Base-by-base conservation (phyloP, 2,888 invertebrate genomes). In the Furcula furcula region DNA sequence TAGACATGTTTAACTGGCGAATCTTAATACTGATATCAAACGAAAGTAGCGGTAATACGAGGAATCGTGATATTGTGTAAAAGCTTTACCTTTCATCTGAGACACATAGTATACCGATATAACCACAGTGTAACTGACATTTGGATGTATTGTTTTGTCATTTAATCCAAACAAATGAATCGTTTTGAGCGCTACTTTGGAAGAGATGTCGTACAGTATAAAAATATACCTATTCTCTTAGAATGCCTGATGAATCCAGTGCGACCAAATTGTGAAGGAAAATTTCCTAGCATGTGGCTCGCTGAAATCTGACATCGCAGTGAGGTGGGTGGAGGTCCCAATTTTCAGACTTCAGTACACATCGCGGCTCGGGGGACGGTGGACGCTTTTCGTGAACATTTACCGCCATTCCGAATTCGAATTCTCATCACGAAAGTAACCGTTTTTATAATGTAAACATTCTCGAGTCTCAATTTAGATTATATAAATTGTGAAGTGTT, bases 141-240 rank as follows among this genome's bases (percentile, higher is more conserved):
- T 62, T 48, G 50, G 48, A 62, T 51, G 54, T 56, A 55, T 65
- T 63, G 70, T n/a, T n/a, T 65, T 60, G 60, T 65, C 60, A 65
- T 69, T 72, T 69, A 68, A 69, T 62, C 55, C 55, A 58, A 55
- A 59, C 57, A 65, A 72, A 74, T 66, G 64, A 69, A 61, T 65
- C 62, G 57, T 55, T 61, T 45, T 45, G 46, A 51, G 46, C 46
- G 37, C 35, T 48, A 50, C 36, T 34, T 46, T 44, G 40, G 50
- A 56, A 46, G 38, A 55, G 45, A 36, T 53, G 45, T 45, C 35
- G 46, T 52, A 57, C 38, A 57, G 59, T 18, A 4, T 28, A 37
- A 35, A 42, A 43, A 41, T 40, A 11, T 7, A 7, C 12, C 7
- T 6, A 4, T 13, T 14, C 38, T n/a, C 7, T n/a, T n/a, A n/a